Base-by-base conservation (phyloP, 2,888 invertebrate species). In the Noctua pronuba region DNA sequence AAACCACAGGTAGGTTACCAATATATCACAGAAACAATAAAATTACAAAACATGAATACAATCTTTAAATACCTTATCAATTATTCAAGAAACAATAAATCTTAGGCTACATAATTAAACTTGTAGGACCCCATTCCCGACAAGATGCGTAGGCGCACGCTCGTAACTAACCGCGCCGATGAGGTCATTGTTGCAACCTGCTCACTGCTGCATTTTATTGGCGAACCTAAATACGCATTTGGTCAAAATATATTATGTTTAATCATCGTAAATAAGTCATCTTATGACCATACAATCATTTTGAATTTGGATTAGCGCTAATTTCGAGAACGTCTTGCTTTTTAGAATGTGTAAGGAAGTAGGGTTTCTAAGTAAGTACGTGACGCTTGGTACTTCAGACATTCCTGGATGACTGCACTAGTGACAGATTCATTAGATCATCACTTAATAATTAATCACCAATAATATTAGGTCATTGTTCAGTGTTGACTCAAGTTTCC, bases 181-280 rank as follows among this genome's bases (percentile, higher is more conserved):
- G 91, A 91, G 87, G 82, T 91, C 90, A 91, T 83, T 75, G 70
- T 77, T 88, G 88, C 91, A 89, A 88, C 82, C 79, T 84, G 84
- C 35, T 83, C 52, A 60, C 21, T 66, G 49, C 70, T 89, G 90
- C 88, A 88, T 73, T 87, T 82, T 82, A 82, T 82, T 85, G 38
- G 60, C 65, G n/a, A 66, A 60, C 73, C 52, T 80, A 58, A 75
- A 78, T 70, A 78, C 75, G 55, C 72, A 75, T 80, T 83, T 82
- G 72, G 69, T 71, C n/a, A 35, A 70, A 74, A 83, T 35, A 44
- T 18, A 38, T 67, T n/a, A 55, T 24, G n/a, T 60, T 66, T 13
- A 55, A 64, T 28, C n/a, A 31, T 35, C 6, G 3, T 31, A 66
- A 38, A 65, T 31, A 46, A 77, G 18, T 55, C 38, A 28, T 49